Percentiles rank a stretch among this genome's conserved stretches.
These are phyloP conservation scores for Colius striatus DNA, from an alignment of 2,113 vertebrate genomes.

Conservation along the genomic window DNA sequence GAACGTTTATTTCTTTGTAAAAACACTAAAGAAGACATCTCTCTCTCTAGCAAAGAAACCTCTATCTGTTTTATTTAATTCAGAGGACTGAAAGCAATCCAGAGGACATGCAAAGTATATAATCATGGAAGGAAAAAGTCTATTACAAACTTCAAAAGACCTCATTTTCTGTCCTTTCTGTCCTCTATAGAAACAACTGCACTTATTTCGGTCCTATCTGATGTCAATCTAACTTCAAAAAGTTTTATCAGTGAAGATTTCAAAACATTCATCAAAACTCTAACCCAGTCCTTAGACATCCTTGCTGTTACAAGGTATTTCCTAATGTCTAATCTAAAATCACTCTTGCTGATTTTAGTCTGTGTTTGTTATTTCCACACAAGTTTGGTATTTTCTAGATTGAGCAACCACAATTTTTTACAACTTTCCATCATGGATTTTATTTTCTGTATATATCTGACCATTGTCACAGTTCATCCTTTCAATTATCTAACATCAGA, in stretches of 20 bases:
- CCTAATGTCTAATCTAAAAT: neutral
- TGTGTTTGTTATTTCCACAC: slow-evolving; percentile 14
- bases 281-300: neutral
- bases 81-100: neutral
- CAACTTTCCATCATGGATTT: neutral
- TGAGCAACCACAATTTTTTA: neutral
- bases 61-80: neutral
- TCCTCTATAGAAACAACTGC: neutral
- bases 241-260: neutral
- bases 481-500: slow-evolving; percentile 28
- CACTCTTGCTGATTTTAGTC: neutral
- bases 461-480: neutral
- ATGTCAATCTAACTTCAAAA: neutral
- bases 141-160: neutral
- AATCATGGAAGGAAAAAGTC: neutral
- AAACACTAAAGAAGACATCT: neutral
- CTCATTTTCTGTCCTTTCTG: neutral
- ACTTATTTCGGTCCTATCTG: neutral
- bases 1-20: neutral
- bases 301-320: neutral
- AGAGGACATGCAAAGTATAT: neutral
- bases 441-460: neutral
- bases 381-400: slow-evolving; percentile 5
- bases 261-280: neutral
- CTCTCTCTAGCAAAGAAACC: neutral